These are phyloP conservation scores for Pachliopta kotzebuea DNA, from an alignment of 2,888 invertebrate species.

Conservation along the genomic window DNA sequence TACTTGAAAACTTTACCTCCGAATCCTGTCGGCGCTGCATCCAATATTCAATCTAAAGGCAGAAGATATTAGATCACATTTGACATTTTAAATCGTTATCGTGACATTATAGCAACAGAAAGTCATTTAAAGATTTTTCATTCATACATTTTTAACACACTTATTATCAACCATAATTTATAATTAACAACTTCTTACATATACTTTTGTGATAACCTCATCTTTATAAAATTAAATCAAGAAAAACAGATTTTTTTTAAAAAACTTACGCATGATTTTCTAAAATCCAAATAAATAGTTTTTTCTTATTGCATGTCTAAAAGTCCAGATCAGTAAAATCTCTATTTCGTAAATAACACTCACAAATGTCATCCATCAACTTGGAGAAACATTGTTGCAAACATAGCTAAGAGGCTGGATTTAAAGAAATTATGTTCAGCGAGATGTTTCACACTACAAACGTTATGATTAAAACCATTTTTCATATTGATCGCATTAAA, in stretches of 20 bases:
- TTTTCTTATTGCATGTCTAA: background rate
- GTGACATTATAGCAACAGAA: background rate
- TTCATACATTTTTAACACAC: background rate
- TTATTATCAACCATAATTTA: background rate
- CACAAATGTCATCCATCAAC: constrained; percentile 3
- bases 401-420: background rate
- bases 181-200: background rate
- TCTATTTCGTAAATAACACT: constrained; percentile 9
- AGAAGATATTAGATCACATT: constrained; percentile 36
- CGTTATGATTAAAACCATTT: background rate
- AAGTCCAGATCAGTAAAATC: constrained; percentile 1
- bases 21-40: constrained; percentile 49
- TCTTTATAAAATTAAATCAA: background rate
- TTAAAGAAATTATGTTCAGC: background rate
- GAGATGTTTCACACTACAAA: background rate
- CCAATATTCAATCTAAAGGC: constrained; percentile 58
- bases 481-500: background rate
- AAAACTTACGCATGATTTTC: background rate
- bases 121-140: background rate
- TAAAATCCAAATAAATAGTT: background rate
- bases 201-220: background rate
- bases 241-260: background rate
- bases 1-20: constrained; percentile 81
- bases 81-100: background rate
- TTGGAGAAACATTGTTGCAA: constrained; percentile 2